phyloP scores from a whole-genome alignment of 1,140 invertebrate species.

The Pachyrhynchus sulphureomaculatus region DNA sequence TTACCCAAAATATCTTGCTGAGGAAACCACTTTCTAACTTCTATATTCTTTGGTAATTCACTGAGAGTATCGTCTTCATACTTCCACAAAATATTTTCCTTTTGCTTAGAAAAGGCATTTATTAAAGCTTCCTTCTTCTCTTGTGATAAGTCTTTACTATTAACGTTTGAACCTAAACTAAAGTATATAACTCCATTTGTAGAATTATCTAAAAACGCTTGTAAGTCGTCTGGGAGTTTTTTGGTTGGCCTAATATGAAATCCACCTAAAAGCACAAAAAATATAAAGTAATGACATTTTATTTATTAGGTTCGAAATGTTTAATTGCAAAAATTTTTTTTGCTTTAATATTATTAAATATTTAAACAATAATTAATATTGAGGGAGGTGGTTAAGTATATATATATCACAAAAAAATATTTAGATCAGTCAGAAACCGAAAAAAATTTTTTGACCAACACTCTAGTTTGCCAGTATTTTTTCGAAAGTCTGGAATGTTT shows the following conservation, averaged over 20 bases:
- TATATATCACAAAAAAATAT: no score
- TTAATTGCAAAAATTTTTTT: no score
- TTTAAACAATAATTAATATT: no score
- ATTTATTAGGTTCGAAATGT: no score
- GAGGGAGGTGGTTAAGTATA: no score
- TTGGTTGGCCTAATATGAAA: conserved; percentile 41
- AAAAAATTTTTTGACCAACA: no score
- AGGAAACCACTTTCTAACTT: conserved; percentile 31
- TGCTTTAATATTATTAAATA: no score
- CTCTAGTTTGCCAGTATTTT: no score
- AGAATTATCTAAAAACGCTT: conserved; percentile 60
- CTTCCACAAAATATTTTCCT: conserved; percentile 66
- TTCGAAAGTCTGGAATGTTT: no score
- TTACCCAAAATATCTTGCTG: conserved; percentile 36
- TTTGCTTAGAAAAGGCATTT: conserved; percentile 55
- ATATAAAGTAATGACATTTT: no score
- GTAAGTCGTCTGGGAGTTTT: conserved; percentile 53
- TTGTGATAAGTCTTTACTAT: conserved; percentile 52
- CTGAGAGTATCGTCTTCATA: conserved; percentile 57
- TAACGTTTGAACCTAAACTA: conserved; percentile 64
- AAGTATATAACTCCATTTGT: conserved; percentile 69
- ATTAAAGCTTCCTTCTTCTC: conserved; percentile 55
- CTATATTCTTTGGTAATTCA: conserved; percentile 29
- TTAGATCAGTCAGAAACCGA: no score
- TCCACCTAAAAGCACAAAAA: conserved; percentile 25